Conservation (phyloP, 2,888 invertebrate species). For the Pachliopta kotzebuea region DNA sequence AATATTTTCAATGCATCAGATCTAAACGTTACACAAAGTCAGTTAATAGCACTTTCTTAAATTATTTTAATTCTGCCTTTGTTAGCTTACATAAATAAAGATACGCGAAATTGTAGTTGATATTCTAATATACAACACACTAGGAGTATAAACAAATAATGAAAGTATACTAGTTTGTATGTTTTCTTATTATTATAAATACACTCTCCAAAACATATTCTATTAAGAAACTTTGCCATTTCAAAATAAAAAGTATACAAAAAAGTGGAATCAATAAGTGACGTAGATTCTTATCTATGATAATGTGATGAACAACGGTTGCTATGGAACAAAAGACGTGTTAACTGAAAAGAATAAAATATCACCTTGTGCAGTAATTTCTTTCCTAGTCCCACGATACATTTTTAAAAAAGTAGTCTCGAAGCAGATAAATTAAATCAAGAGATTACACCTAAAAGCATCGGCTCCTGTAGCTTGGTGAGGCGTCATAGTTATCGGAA, state of each 20-base stretch:
- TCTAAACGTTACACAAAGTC: too few species aligned
- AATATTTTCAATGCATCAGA: too few species aligned
- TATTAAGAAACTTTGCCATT: not conserved
- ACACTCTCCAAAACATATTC: too few species aligned
- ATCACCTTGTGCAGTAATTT: constrained; percentile 26
- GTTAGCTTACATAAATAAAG: too few species aligned
- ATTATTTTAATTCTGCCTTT: too few species aligned
- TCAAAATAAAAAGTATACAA: not conserved
- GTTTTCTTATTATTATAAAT: too few species aligned
- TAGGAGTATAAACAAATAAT: not conserved
- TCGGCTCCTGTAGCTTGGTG: constrained; percentile 66
- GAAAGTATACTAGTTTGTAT: not conserved
- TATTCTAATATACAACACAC: too few species aligned
- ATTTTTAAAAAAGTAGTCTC: constrained; percentile 57
- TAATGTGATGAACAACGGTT: constrained; percentile 31
- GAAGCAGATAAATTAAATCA: constrained; percentile 57
- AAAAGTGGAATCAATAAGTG: not conserved
- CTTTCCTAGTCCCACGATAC: constrained; percentile 41
- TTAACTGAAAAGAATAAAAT: constrained; percentile 32
- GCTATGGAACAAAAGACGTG: constrained; percentile 21
- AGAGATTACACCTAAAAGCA: constrained; percentile 69
- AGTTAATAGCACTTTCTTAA: too few species aligned
- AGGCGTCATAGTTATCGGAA: constrained; percentile 73
- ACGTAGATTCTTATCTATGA: constrained; percentile 32
- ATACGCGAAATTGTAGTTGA: too few species aligned